These are phyloP conservation scores for Drosophila nasuta DNA, from an alignment of 1,140 invertebrate species.

Conservation along the genomic window DNA sequence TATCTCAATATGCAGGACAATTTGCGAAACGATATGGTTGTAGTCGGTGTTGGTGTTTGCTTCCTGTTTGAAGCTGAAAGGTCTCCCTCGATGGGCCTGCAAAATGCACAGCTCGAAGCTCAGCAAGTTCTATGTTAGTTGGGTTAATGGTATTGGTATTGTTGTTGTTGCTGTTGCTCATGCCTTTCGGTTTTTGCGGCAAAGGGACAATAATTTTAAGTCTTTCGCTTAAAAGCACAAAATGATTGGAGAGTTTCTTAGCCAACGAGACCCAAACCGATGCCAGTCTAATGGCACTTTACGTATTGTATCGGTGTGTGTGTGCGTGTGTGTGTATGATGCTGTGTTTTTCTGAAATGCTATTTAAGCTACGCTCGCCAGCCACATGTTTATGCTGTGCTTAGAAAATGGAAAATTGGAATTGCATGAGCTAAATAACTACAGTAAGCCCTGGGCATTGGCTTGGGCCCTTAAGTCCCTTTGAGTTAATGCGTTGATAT, in stretches of 20 bases:
- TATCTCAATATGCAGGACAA: slow-evolving; percentile 71
- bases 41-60: slow-evolving; percentile 6
- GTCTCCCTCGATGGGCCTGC: slow-evolving; percentile 52
- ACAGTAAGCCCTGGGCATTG: slow-evolving; percentile 42
- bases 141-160: slow-evolving; percentile 62
- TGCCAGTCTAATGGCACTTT: slow-evolving; percentile 67
- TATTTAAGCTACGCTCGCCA: slow-evolving; percentile 46
- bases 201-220: slow-evolving; percentile 70
- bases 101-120: slow-evolving; percentile 62
- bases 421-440: slow-evolving; percentile 63
- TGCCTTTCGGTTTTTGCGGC: slow-evolving; percentile 45
- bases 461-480: slow-evolving; percentile 52
- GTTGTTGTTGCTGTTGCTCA: slow-evolving; percentile 1
- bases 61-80: slow-evolving; percentile 35
- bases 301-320: slow-evolving; percentile 32
- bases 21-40: slow-evolving; percentile 65
- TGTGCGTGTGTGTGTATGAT: slow-evolving; percentile 21
- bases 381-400: slow-evolving; percentile 45
- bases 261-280: slow-evolving; percentile 37
- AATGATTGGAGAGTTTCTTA: slow-evolving; percentile 56
- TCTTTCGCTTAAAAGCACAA: slow-evolving; percentile 75
- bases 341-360: slow-evolving; percentile 30
- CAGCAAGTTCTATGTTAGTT: slow-evolving; percentile 25
- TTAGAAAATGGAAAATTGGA: slow-evolving; percentile 55
- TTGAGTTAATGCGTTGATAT: slow-evolving; percentile 74